A percentile compares a stretch with the other conserved stretches of the same genome.
Evolutionary conservation across 2,113 vertebrate species (phyloP).

Genomic region (Phrynocephalus versicolor): DNA sequence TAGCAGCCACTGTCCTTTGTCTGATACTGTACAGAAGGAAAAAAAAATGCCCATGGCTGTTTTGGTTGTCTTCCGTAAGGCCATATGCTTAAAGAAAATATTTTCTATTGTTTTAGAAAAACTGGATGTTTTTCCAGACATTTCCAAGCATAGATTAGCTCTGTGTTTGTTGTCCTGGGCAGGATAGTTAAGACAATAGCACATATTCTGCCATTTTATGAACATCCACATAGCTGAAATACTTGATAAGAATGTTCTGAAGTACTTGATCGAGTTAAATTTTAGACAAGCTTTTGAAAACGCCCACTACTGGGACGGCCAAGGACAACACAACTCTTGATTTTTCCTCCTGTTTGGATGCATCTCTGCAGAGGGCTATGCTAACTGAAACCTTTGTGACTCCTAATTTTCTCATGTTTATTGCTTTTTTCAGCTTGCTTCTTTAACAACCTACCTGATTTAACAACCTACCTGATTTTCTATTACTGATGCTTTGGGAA

Average conservation of each 20-base stretch:
- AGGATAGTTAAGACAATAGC: neutral
- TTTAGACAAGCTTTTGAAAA: neutral
- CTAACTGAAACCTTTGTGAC: slow-evolving; percentile 12
- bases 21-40: neutral
- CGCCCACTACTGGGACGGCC: neutral
- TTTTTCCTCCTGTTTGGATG: slow-evolving; percentile 5
- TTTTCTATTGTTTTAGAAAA: neutral
- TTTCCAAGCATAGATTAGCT: neutral
- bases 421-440: slow-evolving; percentile 1
- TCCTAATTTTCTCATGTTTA: neutral
- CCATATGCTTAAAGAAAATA: neutral
- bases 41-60: neutral
- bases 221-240: neutral
- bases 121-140: neutral
- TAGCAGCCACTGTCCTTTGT: neutral
- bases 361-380: neutral
- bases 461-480: neutral
- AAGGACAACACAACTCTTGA: neutral
- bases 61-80: neutral
- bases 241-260: neutral
- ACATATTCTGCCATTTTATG: neutral
- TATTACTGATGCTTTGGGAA: neutral
- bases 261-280: neutral
- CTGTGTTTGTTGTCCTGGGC: neutral
- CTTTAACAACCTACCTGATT: neutral